A percentile compares a stretch with the other conserved stretches of the same genome.
Evolutionary conservation across 2,113 vertebrate species (phyloP).

Genomic region (Morone saxatilis): DNA sequence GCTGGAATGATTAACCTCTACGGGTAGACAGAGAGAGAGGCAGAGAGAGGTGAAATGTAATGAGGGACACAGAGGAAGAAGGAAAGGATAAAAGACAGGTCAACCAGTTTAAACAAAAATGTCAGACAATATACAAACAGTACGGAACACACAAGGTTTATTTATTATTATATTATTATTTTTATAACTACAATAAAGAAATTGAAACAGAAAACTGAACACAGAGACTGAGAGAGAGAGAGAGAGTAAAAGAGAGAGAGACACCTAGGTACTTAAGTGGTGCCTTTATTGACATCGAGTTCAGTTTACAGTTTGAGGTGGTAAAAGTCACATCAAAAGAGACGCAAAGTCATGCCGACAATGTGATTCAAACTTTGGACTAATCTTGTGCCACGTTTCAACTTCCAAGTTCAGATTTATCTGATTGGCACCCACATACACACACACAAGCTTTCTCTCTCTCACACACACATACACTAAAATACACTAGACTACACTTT

Average conservation of each 20-base stretch:
- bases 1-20: conserved; percentile 94
- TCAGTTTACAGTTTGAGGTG: conserved; percentile 31
- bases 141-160: background rate
- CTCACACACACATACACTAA: conserved; percentile 11
- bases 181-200: background rate
- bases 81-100: conserved; percentile 26
- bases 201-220: background rate
- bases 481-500: background rate
- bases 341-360: background rate
- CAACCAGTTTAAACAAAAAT: conserved; percentile 20
- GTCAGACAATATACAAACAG: background rate
- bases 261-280: background rate
- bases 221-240: background rate
- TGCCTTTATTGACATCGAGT: conserved; percentile 7
- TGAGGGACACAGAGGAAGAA: conserved; percentile 19
- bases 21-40: conserved; percentile 13
- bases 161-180: background rate
- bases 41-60: conserved; percentile 31
- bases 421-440: conserved; percentile 20
- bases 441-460: background rate
- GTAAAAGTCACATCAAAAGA: conserved; percentile 48
- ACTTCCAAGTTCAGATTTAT: conserved; percentile 31
- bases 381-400: conserved; percentile 29
- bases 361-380: conserved; percentile 66
- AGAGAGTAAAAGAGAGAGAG: conserved; percentile 1